Percentiles rank a stretch among this genome's conserved stretches.
These are phyloP conservation scores for Phrynocephalus vlangalii DNA, from an alignment of 2,797 vertebrate genomes.

Conservation along the genomic window DNA sequence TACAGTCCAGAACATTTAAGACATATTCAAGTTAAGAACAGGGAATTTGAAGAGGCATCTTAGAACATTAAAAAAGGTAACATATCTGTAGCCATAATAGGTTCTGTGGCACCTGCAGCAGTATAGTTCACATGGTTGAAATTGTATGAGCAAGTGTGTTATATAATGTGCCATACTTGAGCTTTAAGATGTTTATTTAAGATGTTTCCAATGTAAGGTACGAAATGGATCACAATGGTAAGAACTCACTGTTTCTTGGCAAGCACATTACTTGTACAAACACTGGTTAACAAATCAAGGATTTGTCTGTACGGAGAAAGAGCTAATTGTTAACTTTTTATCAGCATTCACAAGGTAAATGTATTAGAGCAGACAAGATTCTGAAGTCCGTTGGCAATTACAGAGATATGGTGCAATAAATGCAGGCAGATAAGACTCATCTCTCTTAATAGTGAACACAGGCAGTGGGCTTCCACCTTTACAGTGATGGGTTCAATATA, in stretches of 20 bases:
- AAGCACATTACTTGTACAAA: constrained; percentile 38
- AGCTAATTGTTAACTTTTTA: constrained; percentile 78
- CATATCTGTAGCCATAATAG: too few species aligned
- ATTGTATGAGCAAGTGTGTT: neutral
- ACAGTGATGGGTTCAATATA: constrained; percentile 42
- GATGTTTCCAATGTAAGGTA: constrained; percentile 23
- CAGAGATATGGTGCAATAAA: constrained; percentile 59
- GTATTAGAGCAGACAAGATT: constrained; percentile 67
- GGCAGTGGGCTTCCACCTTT: constrained; percentile 51
- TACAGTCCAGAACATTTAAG: too few species aligned
- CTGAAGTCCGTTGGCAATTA: constrained; percentile 36
- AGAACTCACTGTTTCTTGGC: constrained; percentile 35
- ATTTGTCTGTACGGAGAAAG: constrained; percentile 59
- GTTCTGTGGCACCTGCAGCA: neutral
- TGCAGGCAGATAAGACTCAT: constrained; percentile 39
- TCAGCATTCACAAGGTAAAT: constrained; percentile 69
- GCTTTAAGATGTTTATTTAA: neutral
- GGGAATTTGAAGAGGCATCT: too few species aligned
- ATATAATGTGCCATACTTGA: neutral
- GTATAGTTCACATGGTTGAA: neutral
- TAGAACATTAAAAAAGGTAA: too few species aligned
- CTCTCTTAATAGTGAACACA: constrained; percentile 59
- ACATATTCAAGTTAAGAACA: too few species aligned
- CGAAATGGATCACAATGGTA: constrained; percentile 8
- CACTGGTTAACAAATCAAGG: constrained; percentile 66